Evolutionary conservation across 2,888 invertebrate species (phyloP).

Genomic region (Tupiocoris notatus): DNA sequence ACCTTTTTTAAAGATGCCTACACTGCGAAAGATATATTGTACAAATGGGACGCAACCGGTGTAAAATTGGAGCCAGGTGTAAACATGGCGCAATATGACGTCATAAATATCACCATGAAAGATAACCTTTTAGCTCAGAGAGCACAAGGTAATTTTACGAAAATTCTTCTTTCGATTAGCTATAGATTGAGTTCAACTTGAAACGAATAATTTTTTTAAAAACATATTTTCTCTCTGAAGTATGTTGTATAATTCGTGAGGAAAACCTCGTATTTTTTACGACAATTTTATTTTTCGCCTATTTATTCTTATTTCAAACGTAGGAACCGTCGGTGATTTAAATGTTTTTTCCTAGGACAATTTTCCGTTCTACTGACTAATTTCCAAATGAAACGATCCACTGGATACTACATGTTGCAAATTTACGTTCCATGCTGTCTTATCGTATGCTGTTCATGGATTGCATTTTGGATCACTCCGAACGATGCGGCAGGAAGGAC

Average conservation of each 20-base stretch:
- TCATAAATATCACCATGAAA: slow-evolving; percentile 58
- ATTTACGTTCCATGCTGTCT: slow-evolving; percentile 64
- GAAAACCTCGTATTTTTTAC: too few relatives aligned
- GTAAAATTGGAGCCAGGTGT: slow-evolving; percentile 59
- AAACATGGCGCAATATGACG: slow-evolving; percentile 61
- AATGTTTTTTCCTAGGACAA: slow-evolving; percentile 49
- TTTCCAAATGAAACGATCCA: slow-evolving; percentile 53
- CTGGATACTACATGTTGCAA: slow-evolving; percentile 62
- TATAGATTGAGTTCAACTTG: not conserved
- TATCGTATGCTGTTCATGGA: slow-evolving; percentile 65
- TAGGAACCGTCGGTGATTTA: too few relatives aligned
- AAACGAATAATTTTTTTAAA: not conserved
- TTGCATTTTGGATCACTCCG: slow-evolving; percentile 66
- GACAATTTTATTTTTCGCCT: too few relatives aligned
- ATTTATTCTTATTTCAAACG: too few relatives aligned
- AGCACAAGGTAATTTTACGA: slow-evolving; percentile 24
- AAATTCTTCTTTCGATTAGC: not conserved
- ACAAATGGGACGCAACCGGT: slow-evolving; percentile 57
- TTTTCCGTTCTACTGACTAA: slow-evolving; percentile 53
- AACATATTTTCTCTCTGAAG: not conserved
- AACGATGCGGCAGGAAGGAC: slow-evolving; percentile 66
- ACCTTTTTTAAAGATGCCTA: slow-evolving; percentile 57
- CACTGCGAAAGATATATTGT: slow-evolving; percentile 59
- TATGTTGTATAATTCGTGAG: too few relatives aligned
- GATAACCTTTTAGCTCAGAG: slow-evolving; percentile 8